phyloP scores from a whole-genome alignment of 2,113 vertebrate species.

The Nothobranchius kuhntae region DNA sequence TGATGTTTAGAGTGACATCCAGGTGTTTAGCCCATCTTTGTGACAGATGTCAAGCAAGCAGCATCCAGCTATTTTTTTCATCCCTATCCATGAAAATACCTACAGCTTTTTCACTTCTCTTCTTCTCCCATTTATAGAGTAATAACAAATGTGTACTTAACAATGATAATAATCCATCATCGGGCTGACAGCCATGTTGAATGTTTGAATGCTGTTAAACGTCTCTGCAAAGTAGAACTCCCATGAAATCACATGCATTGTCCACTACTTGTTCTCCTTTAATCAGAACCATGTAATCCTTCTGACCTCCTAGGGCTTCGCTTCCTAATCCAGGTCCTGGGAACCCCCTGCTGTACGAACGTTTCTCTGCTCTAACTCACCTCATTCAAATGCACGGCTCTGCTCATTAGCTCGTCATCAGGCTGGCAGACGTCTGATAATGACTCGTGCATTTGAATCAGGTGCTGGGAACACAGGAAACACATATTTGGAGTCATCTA shows the following conservation, averaged over 20 bases:
- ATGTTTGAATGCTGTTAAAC: not conserved
- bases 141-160: too few species aligned
- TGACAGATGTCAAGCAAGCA: too few species aligned
- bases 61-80: too few species aligned
- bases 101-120: too few species aligned
- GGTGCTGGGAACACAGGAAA: not conserved
- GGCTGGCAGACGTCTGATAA: conserved; percentile 1
- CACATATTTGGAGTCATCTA: not conserved
- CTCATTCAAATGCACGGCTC: not conserved
- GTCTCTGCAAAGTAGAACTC: not conserved
- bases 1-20: too few species aligned
- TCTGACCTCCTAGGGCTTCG: not conserved
- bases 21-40: too few species aligned
- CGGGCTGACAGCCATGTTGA: too few species aligned
- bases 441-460: conserved; percentile 9
- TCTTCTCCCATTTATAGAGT: too few species aligned
- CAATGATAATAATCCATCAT: too few species aligned
- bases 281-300: not conserved
- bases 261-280: not conserved
- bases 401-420: not conserved
- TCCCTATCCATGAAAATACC: too few species aligned
- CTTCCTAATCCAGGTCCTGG: not conserved
- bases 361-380: not conserved
- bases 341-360: not conserved
- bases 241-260: not conserved